Conservation (phyloP, 2,888 invertebrate genomes). For the Fragum sueziense region DNA sequence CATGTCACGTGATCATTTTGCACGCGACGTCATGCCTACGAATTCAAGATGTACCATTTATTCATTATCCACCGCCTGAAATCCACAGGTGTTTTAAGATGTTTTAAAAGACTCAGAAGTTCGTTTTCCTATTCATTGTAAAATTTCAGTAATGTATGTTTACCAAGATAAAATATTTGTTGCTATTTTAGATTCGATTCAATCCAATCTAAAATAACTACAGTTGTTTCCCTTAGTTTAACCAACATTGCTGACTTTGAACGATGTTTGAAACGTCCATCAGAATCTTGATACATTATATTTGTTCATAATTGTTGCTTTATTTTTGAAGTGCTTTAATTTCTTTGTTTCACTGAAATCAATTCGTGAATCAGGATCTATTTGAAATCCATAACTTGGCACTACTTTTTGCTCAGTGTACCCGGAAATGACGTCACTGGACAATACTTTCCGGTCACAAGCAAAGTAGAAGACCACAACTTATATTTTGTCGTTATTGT, state of each 20-base stretch:
- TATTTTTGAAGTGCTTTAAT: conserved; percentile 25
- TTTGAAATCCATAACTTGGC: conserved; percentile 63
- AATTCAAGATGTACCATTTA: conserved; percentile 9
- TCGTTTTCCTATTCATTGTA: no score
- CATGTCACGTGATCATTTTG: conserved; percentile 20
- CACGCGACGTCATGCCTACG: conserved; percentile 18
- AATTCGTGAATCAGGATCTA: conserved; percentile 58
- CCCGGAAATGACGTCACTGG: conserved; percentile 18
- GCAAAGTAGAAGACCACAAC: conserved; percentile 27
- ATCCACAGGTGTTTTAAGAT: neutral
- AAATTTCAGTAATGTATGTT: no score
- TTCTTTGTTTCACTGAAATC: neutral
- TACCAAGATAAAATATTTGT: no score
- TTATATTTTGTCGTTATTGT: neutral
- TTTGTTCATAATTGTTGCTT: conserved; percentile 16
- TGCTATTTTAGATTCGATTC: no score
- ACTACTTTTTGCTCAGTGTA: conserved; percentile 6
- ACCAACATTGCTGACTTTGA: no score
- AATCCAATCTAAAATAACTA: no score
- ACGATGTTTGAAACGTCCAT: no score
- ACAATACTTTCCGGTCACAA: conserved; percentile 9
- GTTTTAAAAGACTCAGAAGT: no score
- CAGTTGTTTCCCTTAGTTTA: no score
- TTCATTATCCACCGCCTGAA: conserved; percentile 3
- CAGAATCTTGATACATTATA: no score